Percentiles rank a stretch among this genome's conserved stretches.
Evolutionary conservation across 2,888 invertebrate genomes (phyloP).

Genomic region (Digitonthophagus gazella): DNA sequence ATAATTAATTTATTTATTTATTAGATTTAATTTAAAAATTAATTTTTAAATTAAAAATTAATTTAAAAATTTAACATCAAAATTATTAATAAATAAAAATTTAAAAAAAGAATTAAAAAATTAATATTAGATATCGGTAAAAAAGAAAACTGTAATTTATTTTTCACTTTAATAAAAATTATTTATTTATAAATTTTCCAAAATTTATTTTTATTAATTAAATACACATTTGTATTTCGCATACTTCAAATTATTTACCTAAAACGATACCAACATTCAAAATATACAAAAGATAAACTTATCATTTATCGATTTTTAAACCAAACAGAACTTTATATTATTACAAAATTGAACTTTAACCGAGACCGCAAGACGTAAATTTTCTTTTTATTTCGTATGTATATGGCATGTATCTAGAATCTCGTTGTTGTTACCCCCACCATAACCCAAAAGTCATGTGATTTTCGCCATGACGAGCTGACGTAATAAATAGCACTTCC

Average conservation of each 20-base stretch:
- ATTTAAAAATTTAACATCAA: not conserved
- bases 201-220: too few relatives aligned
- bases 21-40: not conserved
- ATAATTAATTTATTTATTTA: too few relatives aligned
- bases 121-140: not conserved
- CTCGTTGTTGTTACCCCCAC: not conserved
- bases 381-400: not conserved
- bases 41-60: not conserved
- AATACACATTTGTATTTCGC: too few relatives aligned
- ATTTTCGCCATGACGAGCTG: not conserved
- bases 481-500: conserved; percentile 13
- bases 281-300: not conserved
- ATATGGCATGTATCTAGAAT: too few relatives aligned
- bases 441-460: conserved; percentile 11
- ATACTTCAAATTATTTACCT: too few relatives aligned
- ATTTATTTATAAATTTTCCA: too few relatives aligned
- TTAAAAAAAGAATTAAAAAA: too few relatives aligned
- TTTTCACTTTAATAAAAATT: too few relatives aligned
- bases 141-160: not conserved
- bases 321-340: not conserved
- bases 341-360: not conserved
- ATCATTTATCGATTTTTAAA: not conserved
- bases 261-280: too few relatives aligned
- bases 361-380: not conserved
- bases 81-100: too few relatives aligned